phyloP scores from a whole-genome alignment of 2,797 vertebrate species.

The Orestias chungarensis region DNA sequence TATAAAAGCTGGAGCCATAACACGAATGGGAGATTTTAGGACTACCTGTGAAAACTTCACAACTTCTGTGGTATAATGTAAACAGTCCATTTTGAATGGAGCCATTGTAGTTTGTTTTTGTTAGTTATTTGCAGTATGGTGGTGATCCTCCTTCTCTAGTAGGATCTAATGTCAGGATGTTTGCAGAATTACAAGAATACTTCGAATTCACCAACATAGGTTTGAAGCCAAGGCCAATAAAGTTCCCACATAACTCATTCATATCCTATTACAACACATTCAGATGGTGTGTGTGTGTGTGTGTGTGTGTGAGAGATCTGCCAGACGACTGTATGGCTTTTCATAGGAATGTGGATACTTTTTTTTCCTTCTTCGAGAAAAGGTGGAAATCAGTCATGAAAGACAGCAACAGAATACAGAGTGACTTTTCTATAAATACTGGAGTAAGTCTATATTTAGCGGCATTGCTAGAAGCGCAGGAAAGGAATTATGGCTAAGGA shows the following conservation, averaged over 20 bases:
- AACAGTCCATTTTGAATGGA: not conserved
- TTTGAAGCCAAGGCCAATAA: not conserved
- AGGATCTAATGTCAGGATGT: not conserved
- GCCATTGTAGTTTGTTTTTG: not conserved
- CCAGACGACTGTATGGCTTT: conserved; percentile 8
- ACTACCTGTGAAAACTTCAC: no score
- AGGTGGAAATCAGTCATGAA: conserved; percentile 21
- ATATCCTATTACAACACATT: conserved; percentile 5
- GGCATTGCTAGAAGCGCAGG: conserved; percentile 19
- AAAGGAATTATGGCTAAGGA: conserved; percentile 55
- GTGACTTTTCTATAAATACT: conserved; percentile 60
- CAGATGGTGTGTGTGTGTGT: not conserved
- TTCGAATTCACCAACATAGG: not conserved
- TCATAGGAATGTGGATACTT: not conserved
- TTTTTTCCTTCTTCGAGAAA: conserved; percentile 36
- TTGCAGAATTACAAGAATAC: not conserved
- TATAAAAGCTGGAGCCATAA: not conserved
- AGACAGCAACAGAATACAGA: not conserved
- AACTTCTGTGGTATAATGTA: not conserved
- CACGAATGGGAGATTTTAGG: not conserved
- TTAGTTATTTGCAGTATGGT: not conserved
- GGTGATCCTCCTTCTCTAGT: not conserved
- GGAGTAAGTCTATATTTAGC: conserved; percentile 53
- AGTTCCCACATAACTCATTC: conserved; percentile 6
- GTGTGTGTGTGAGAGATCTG: not conserved